Conservation (phyloP, 2,888 invertebrate genomes). For the Xylota sylvarum region DNA sequence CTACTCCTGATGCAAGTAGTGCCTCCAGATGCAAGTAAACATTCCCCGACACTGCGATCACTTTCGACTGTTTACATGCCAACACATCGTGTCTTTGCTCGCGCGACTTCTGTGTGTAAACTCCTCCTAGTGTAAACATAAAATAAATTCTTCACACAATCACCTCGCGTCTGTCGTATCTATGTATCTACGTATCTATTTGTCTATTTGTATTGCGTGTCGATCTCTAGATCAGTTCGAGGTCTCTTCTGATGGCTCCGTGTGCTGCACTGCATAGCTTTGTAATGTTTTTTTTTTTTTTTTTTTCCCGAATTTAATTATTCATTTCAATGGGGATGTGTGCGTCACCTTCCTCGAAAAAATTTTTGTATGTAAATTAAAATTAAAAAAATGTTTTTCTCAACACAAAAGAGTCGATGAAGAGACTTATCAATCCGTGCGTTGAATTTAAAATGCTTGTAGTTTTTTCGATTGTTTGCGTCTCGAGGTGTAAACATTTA, state of each 20-base stretch:
- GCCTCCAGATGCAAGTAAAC: constrained; percentile 31
- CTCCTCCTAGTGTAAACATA: constrained; percentile 52
- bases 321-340: constrained; percentile 55
- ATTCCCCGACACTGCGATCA: constrained; percentile 23
- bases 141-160: constrained; percentile 25
- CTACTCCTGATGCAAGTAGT: background rate
- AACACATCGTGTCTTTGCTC: constrained; percentile 49
- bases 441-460: constrained; percentile 60
- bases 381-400: constrained; percentile 15
- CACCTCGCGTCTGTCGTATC: constrained; percentile 12
- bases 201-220: constrained; percentile 16
- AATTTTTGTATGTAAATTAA: constrained; percentile 65
- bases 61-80: constrained; percentile 42
- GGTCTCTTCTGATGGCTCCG: constrained; percentile 12
- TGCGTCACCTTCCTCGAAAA: constrained; percentile 63
- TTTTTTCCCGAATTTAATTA: constrained; percentile 39
- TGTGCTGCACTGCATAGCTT: constrained; percentile 5
- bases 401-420: constrained; percentile 47
- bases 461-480: constrained; percentile 35
- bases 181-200: constrained; percentile 3
- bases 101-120: constrained; percentile 64
- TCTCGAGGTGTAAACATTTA: constrained; percentile 71
- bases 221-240: constrained; percentile 27
- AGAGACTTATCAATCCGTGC: constrained; percentile 56
- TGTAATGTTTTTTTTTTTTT: background rate